Evolutionary conservation across 2,113 vertebrate species (phyloP).

Genomic region (Danionella cerebrum): DNA sequence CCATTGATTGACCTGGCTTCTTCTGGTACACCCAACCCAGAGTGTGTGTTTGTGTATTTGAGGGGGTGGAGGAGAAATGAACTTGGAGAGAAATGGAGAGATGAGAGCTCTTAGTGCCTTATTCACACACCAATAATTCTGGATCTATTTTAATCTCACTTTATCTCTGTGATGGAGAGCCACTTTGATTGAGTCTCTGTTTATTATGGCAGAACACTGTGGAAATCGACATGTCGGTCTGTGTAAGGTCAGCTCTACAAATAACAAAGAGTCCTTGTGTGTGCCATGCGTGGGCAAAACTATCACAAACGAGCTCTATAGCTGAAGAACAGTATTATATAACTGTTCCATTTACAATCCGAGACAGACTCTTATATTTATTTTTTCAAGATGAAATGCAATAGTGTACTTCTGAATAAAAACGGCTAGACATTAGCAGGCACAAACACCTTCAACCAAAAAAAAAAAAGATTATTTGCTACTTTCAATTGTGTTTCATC

Average conservation of each 20-base stretch:
- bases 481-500: no score
- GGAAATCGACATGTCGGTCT: not conserved
- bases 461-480: no score
- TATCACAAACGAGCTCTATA: not conserved
- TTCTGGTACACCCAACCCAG: not conserved
- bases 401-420: not conserved
- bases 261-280: slow-evolving; percentile 5
- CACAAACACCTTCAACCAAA: no score
- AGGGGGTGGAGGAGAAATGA: not conserved
- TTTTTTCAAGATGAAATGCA: not conserved
- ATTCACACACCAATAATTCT: slow-evolving; percentile 26
- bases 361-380: not conserved
- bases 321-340: not conserved
- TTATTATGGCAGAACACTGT: slow-evolving; percentile 2
- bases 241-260: not conserved
- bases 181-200: slow-evolving; percentile 11
- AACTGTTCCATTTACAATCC: not conserved
- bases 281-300: not conserved
- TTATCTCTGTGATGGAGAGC: slow-evolving; percentile 7
- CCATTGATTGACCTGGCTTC: slow-evolving; percentile 33
- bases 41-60: slow-evolving; percentile 9
- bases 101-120: slow-evolving; percentile 8
- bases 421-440: not conserved
- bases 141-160: slow-evolving; percentile 25
- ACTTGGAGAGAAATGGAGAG: slow-evolving; percentile 2